Conservation (phyloP, 1,140 invertebrate species). For the Drosophila kikkawai region DNA sequence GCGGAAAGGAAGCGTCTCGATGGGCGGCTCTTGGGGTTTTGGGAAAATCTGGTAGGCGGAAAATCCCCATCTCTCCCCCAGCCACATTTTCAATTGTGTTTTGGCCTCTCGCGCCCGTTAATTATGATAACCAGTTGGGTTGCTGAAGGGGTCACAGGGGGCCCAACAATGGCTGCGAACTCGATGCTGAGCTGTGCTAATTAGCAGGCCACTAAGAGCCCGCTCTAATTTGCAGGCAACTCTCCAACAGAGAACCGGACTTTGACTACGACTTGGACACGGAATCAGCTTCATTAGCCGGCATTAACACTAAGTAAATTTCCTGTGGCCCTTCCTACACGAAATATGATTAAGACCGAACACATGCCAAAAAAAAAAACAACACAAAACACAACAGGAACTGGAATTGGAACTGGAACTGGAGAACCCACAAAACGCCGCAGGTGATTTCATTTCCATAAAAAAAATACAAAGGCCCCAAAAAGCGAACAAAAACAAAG, state of each 20-base stretch:
- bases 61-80: not conserved
- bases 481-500: conserved; percentile 41
- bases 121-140: conserved; percentile 72
- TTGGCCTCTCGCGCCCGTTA: conserved; percentile 63
- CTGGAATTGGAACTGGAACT: conserved; percentile 35
- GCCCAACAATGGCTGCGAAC: conserved; percentile 57
- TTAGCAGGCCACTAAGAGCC: conserved; percentile 72
- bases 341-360: conserved; percentile 73
- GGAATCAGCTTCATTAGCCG: conserved; percentile 71
- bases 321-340: conserved; percentile 41
- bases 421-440: conserved; percentile 49
- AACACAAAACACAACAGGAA: conserved; percentile 37
- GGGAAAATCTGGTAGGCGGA: conserved; percentile 24
- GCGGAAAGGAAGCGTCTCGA: conserved; percentile 58
- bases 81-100: conserved; percentile 45
- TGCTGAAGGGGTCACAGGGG: conserved; percentile 24
- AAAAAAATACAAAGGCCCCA: conserved; percentile 43
- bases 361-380: conserved; percentile 63
- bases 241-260: conserved; percentile 65
- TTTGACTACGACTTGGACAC: conserved; percentile 39
- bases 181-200: conserved; percentile 64
- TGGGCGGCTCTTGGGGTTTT: conserved; percentile 38
- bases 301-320: conserved; percentile 79
- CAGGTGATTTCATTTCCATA: conserved; percentile 72
- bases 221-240: conserved; percentile 68